Percentiles rank a stretch among this genome's conserved stretches.
Conservation (phyloP, 2,113 vertebrate genomes). For the Eidolon helvum region DNA sequence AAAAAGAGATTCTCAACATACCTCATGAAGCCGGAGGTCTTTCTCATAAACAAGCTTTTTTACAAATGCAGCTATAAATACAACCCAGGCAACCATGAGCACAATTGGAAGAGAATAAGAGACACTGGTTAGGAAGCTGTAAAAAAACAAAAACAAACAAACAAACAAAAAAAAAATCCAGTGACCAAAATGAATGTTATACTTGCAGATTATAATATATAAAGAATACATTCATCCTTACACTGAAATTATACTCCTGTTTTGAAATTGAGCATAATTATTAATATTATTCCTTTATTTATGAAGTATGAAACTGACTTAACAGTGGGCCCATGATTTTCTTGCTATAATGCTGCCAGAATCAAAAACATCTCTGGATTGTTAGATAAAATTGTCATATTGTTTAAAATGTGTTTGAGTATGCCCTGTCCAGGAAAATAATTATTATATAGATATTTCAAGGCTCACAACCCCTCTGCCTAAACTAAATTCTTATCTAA, state of each 20-base stretch:
- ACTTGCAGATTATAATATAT: background rate
- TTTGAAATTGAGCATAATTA: background rate
- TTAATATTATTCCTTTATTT: background rate
- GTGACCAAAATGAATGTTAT: background rate
- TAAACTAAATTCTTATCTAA: slow-evolving; percentile 43
- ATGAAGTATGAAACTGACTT: background rate
- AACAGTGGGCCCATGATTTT: background rate
- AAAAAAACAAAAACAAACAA: slow-evolving; percentile 67
- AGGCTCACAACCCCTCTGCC: background rate
- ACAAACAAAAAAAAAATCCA: slow-evolving; percentile 35
- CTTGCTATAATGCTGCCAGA: background rate
- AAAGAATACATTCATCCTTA: background rate
- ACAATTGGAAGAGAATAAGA: slow-evolving; percentile 94
- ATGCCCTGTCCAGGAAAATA: background rate
- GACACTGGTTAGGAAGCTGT: slow-evolving; percentile 95
- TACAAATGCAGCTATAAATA: slow-evolving; percentile 96
- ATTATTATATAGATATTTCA: slow-evolving; percentile 29
- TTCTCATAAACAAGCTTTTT: slow-evolving; percentile 97
- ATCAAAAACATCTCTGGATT: background rate
- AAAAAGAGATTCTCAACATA: slow-evolving; percentile 76
- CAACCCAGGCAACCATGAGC: slow-evolving; percentile 96
- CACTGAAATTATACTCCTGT: background rate
- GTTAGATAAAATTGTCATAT: background rate
- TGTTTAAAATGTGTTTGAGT: slow-evolving; percentile 1
- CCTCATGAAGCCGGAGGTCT: slow-evolving; percentile 97